Conservation (phyloP, 2,888 invertebrate genomes). For the Drosophila borealis region DNA sequence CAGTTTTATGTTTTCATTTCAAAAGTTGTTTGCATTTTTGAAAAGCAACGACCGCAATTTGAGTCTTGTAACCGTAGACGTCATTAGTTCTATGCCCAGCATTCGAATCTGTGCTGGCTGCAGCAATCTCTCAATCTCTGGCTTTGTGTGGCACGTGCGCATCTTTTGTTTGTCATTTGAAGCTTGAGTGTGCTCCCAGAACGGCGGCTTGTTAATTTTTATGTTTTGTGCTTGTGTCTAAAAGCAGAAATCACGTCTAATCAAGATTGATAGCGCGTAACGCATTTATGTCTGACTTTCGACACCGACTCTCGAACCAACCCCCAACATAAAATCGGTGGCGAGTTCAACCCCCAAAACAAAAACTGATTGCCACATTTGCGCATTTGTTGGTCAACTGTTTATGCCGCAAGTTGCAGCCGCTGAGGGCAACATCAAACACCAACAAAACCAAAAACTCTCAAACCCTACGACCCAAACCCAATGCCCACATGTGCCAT, state of each 20-base stretch:
- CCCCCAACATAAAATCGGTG: slow-evolving; percentile 25
- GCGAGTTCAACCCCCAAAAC: slow-evolving; percentile 40
- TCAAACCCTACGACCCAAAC: slow-evolving; percentile 19
- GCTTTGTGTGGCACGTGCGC: slow-evolving; percentile 56
- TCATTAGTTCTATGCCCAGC: slow-evolving; percentile 54
- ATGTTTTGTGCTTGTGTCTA: slow-evolving; percentile 61
- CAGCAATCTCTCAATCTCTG: background rate
- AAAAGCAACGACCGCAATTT: slow-evolving; percentile 38
- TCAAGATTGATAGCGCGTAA: slow-evolving; percentile 85
- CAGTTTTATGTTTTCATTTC: slow-evolving; percentile 83
- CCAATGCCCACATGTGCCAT: slow-evolving; percentile 77
- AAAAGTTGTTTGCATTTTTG: slow-evolving; percentile 74
- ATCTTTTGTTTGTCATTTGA: slow-evolving; percentile 54
- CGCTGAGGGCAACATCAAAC: slow-evolving; percentile 43
- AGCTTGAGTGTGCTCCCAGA: slow-evolving; percentile 20
- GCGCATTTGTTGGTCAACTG: slow-evolving; percentile 72
- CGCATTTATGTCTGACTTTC: slow-evolving; percentile 78
- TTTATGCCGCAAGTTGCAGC: slow-evolving; percentile 68
- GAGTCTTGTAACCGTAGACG: slow-evolving; percentile 67
- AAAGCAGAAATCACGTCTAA: slow-evolving; percentile 84
- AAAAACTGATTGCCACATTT: slow-evolving; percentile 47
- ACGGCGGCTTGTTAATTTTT: slow-evolving; percentile 63
- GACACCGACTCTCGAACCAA: slow-evolving; percentile 45
- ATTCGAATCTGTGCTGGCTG: slow-evolving; percentile 8
- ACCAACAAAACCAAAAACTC: slow-evolving; percentile 6